These are phyloP conservation scores for Antennarius maculatus DNA, from an alignment of 2,797 vertebrate species.

Conservation along the genomic window DNA sequence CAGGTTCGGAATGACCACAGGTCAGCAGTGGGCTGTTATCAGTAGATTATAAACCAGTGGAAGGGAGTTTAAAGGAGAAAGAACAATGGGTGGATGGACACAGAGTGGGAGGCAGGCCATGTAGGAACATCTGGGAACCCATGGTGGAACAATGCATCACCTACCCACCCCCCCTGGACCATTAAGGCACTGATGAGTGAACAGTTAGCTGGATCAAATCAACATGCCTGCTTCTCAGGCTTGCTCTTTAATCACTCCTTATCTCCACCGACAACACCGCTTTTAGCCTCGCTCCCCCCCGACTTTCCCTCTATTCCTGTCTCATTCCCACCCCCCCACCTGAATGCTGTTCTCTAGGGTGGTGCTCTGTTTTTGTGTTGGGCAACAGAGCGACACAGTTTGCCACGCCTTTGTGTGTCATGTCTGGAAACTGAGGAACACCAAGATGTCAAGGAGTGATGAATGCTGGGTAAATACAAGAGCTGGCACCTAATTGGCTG, in stretches of 20 bases:
- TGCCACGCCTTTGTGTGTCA: conserved; percentile 41
- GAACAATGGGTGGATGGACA: background rate
- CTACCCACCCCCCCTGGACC: conserved; percentile 72
- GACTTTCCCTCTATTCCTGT: conserved; percentile 10
- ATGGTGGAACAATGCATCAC: conserved; percentile 81
- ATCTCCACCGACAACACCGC: conserved; percentile 80
- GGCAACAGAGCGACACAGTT: conserved; percentile 26
- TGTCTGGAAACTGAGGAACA: conserved; percentile 49
- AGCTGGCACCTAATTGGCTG: conserved; percentile 42
- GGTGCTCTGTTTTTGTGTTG: conserved; percentile 62
- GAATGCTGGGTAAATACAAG: conserved; percentile 69
- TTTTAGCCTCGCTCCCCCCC: conserved; percentile 31
- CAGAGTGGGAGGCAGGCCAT: conserved; percentile 51
- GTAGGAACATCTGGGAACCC: conserved; percentile 88
- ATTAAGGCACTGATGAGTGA: conserved; percentile 88
- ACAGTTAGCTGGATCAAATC: conserved; percentile 82
- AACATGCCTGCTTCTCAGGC: conserved; percentile 83
- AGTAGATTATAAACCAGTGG: no score
- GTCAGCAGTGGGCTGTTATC: no score
- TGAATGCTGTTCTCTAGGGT: conserved; percentile 58
- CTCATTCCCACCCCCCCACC: conserved; percentile 16
- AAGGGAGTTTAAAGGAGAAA: background rate
- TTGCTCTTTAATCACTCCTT: conserved; percentile 91
- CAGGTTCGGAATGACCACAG: no score
- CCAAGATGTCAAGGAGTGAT: conserved; percentile 50